phyloP scores from a whole-genome alignment of 2,797 vertebrate genomes.

The Notolepis coatsorum region DNA sequence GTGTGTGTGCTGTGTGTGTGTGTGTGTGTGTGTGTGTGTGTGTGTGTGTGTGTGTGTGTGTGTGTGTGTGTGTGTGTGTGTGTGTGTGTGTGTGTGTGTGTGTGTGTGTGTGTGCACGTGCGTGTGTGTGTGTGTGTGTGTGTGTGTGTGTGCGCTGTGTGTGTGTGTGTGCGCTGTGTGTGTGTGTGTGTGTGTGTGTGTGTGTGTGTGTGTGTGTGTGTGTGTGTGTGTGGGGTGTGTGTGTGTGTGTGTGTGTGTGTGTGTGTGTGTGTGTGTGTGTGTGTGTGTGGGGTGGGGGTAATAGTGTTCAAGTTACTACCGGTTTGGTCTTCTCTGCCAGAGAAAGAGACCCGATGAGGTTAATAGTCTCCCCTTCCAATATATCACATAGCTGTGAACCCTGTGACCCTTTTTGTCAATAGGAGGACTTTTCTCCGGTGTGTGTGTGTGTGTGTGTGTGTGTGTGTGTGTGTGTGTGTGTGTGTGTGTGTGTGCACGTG shows the following conservation, averaged over 20 bases:
- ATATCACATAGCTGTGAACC: slow-evolving; percentile 92
- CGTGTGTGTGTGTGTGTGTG: slow-evolving; percentile 50
- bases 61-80: slow-evolving; percentile 43
- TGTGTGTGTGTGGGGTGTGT: slow-evolving; percentile 45
- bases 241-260: slow-evolving; percentile 41
- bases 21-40: slow-evolving; percentile 48
- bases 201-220: slow-evolving; percentile 57
- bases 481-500: slow-evolving; percentile 38
- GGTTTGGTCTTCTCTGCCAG: slow-evolving; percentile 82
- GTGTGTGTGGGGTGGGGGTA: slow-evolving; percentile 65
- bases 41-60: slow-evolving; percentile 56
- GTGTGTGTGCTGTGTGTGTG: slow-evolving; percentile 57
- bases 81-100: slow-evolving; percentile 45
- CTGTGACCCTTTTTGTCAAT: slow-evolving; percentile 89
- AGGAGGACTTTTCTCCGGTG: slow-evolving; percentile 76
- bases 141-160: slow-evolving; percentile 43
- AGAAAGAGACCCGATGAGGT: slow-evolving; percentile 89
- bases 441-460: slow-evolving; percentile 69
- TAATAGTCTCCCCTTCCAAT: slow-evolving; percentile 91
- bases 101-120: slow-evolving; percentile 62
- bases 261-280: slow-evolving; percentile 53
- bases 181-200: slow-evolving; percentile 47
- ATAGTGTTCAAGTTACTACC: slow-evolving; percentile 87
- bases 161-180: slow-evolving; percentile 67
- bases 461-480: slow-evolving; percentile 36